A percentile compares a stretch with the other conserved stretches of the same genome.
Evolutionary conservation across 2,113 vertebrate species (phyloP).

Genomic region (Chaenogobius annularis): DNA sequence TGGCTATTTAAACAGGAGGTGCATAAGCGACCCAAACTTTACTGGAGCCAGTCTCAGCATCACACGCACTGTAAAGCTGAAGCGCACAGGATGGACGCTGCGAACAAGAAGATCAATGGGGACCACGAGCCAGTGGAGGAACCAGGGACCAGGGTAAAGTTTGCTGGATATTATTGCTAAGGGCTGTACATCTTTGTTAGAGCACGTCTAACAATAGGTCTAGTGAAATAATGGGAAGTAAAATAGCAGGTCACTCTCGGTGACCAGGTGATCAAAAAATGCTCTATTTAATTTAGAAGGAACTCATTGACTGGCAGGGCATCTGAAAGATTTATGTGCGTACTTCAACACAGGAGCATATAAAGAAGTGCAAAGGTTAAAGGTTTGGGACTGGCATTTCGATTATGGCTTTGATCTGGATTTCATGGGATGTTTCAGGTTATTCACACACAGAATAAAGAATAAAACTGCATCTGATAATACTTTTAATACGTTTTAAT

Average conservation of each 20-base stretch:
- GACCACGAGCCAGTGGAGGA: slow-evolving; percentile 17
- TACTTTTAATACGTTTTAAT: not conserved
- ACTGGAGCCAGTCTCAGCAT: slow-evolving; percentile 16
- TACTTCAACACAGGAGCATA: not conserved
- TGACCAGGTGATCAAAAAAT: no score
- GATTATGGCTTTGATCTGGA: slow-evolving; percentile 9
- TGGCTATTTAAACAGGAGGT: slow-evolving; percentile 25
- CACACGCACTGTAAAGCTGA: slow-evolving; percentile 29
- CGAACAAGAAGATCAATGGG: slow-evolving; percentile 60
- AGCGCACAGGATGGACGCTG: slow-evolving; percentile 70
- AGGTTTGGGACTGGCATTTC: slow-evolving; percentile 1
- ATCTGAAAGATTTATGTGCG: not conserved
- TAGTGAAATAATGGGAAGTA: not conserved
- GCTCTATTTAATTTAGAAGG: not conserved
- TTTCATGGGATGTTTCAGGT: not conserved
- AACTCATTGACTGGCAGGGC: not conserved
- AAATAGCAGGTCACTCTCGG: not conserved
- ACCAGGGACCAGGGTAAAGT: slow-evolving; percentile 45
- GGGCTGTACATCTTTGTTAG: not conserved
- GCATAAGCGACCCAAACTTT: slow-evolving; percentile 10
- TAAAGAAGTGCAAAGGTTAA: slow-evolving; percentile 2
- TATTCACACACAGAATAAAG: not conserved
- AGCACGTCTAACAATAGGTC: not conserved
- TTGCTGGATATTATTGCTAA: not conserved
- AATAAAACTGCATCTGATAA: not conserved